These are phyloP conservation scores for Cryptus viduatorius DNA, from an alignment of 2,888 invertebrate species.

Conservation along the genomic window DNA sequence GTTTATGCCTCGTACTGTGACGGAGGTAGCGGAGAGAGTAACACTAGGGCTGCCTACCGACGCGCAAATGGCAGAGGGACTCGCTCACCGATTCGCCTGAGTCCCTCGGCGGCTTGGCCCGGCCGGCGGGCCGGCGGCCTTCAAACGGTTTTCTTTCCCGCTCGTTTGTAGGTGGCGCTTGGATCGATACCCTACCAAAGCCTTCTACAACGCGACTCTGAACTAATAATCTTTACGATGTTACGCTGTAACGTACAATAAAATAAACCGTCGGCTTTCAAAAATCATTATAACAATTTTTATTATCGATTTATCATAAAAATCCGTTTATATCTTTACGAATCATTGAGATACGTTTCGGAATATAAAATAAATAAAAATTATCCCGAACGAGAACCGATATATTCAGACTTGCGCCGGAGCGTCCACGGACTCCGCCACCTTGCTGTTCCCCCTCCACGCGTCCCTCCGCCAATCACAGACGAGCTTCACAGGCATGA, in stretches of 20 bases:
- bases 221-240: background rate
- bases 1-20: constrained; percentile 30
- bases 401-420: constrained; percentile 22
- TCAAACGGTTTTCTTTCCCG: constrained; percentile 83
- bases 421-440: constrained; percentile 49
- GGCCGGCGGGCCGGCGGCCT: constrained; percentile 80
- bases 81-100: constrained; percentile 73
- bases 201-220: background rate
- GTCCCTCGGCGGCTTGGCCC: constrained; percentile 71
- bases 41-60: constrained; percentile 76
- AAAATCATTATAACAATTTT: too few species aligned
- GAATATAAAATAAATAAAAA: background rate
- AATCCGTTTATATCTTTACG: background rate
- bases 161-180: constrained; percentile 82
- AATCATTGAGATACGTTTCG: background rate
- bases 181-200: constrained; percentile 40
- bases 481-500: constrained; percentile 63
- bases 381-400: background rate
- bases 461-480: constrained; percentile 70
- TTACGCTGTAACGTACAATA: background rate
- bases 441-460: constrained; percentile 63
- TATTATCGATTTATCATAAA: background rate
- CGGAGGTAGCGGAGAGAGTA: constrained; percentile 69
- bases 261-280: too few species aligned
- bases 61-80: constrained; percentile 78